These are phyloP conservation scores for Eucriotettix oculatus DNA, from an alignment of 2,888 invertebrate genomes.

Conservation along the genomic window DNA sequence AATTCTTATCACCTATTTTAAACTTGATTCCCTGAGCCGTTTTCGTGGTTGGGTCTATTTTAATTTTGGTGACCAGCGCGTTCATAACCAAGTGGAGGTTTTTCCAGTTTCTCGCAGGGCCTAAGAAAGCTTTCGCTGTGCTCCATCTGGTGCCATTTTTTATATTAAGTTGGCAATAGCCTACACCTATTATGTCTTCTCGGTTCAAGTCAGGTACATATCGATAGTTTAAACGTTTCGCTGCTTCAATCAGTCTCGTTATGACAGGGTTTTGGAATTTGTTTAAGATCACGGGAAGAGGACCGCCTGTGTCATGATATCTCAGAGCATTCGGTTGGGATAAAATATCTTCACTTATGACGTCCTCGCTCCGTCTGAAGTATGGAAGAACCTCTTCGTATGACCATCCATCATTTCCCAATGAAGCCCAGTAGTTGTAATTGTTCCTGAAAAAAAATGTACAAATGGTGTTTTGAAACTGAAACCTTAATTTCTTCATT, in stretches of 20 bases:
- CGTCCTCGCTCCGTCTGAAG: background rate
- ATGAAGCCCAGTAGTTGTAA: background rate
- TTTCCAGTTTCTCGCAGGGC: slow-evolving; percentile 36
- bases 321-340: background rate
- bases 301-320: background rate
- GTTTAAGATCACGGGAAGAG: background rate
- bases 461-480: too few species aligned
- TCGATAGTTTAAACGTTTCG: too few species aligned
- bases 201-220: too few species aligned
- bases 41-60: slow-evolving; percentile 45
- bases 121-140: slow-evolving; percentile 45
- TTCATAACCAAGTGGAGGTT: slow-evolving; percentile 52
- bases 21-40: slow-evolving; percentile 52
- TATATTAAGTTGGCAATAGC: too few species aligned
- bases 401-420: background rate
- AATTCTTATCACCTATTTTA: slow-evolving; percentile 29
- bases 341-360: background rate
- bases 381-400: background rate
- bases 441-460: background rate
- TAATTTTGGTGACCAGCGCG: slow-evolving; percentile 41
- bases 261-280: too few species aligned
- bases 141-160: slow-evolving; percentile 27
- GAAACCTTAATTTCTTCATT: too few species aligned
- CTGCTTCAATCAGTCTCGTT: too few species aligned
- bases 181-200: too few species aligned